Base-by-base conservation (phyloP, 2,888 invertebrate genomes). In the Pollenia angustigena region DNA sequence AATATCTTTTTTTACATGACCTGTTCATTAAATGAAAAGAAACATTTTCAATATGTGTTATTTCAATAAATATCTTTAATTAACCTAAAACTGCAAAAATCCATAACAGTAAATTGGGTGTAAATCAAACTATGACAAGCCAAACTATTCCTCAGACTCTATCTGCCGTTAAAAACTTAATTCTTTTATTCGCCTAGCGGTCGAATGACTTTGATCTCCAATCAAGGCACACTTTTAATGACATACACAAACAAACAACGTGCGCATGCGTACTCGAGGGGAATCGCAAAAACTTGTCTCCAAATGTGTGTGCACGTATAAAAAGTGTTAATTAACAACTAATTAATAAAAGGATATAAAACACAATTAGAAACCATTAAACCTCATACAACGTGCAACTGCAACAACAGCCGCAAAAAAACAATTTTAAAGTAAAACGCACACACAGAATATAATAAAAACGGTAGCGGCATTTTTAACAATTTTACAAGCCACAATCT, bases 311-410 rank as follows among this genome's bases (percentile, higher is more conserved):
- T 32, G 6, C 32, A 32, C 60, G 69, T 74, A 84, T 84, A 84
- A 87, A 87, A 87, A 87, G 87, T 87, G 87, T 87, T 87, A 87
- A 87, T 87, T 87, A 87, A 87, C 87, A 84, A 78, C 87, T 87
- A 87, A 87, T 87, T 87, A 87, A 87, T 84, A 81, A 82, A 87
- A 84, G 81, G 81, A 87, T 84, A 87, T 81, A 68, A 81, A 81
- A 84, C 60, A 74, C 81, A 87, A 84, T 78, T 87, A 87, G 81
- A 83, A 84, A 64, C 16, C 54, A 75, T 23, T 72, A 74, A 74
- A 76, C 64, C 56, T 23, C 46, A 66, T 14, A 58, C 7, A 66
- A 40, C 32, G 44, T 46, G 44, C 48, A 81, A 64, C 56, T 62
- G 66, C 52, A 23, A 23, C 50, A 42, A 8, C 48, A 62, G 58